Evolutionary conservation across 2,113 vertebrate genomes (phyloP), one percentile per base, ranked within the genome.

Genomic region (Nematolebias whitei): DNA sequence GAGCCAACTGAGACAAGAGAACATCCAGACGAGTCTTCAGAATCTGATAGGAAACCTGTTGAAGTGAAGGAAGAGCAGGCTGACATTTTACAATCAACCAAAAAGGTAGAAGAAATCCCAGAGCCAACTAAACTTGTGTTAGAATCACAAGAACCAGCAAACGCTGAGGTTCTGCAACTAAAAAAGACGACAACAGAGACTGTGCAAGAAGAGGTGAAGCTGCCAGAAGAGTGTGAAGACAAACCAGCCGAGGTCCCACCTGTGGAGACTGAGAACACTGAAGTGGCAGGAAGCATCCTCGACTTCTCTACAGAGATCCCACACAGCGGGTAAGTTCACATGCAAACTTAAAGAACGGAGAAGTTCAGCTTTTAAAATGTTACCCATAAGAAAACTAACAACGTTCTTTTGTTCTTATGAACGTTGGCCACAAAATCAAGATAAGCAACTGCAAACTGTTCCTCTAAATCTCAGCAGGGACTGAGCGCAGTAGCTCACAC

Each of bases 241-340:
- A 71, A 75, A 67, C 35, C 63, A 38, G 41, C 8, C 0, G 66
- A 74, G 13, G 58, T 48, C 63, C 59, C 47, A 57, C 12, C 63
- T 0, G 63, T 70, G 47, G 78, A 84, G 57, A 41, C 57, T 62
- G 76, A 62, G 53, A 64, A 76, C 69, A 45, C 72, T 18, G 14
- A 68, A 22, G 72, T 1, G 43, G 62, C 67, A 41, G 47, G 69
- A 23, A 29, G 22, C 18, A 45, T 71, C 45, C 63, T 76, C 48
- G 54, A 52, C 47, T 71, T 47, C 18, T 39, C 67, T 64, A 77
- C 82, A 66, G 88, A 87, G 40, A 66, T 40, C 18, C 65, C 48
- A 20, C 61, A 84, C 60, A 78, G 49, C 3, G 49, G 80, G 89
- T 91, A 66, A 89, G 85, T n/a, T n/a, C n/a, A n/a, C n/a, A n/a